Base-by-base conservation (phyloP, 2,888 invertebrate genomes). In the Caenorhabditis wallacei region DNA sequence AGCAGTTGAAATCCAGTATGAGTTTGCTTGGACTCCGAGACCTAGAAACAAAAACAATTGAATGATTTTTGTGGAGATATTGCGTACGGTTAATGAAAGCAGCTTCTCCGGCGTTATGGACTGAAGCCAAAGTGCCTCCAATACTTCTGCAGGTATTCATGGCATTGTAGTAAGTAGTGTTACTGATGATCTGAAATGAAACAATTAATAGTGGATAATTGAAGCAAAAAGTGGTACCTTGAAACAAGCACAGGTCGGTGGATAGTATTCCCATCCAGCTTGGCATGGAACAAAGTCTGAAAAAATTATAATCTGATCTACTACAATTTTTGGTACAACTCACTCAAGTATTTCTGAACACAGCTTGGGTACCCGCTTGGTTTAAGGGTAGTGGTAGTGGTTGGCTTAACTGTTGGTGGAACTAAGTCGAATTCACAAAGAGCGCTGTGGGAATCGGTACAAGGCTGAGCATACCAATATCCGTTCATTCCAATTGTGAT, bases 341-440 rank as follows among this genome's bases (percentile, higher is more conserved):
- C 16, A 83, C 83, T 79, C 75, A 83, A 75, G 59, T 83, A 83
- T n/a, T 83, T 83, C 13, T 75, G 74, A 20, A 83, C 79, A n/a
- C 83, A 83, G n/a, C 54, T 51, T 16, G 83, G 83, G 16, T 37
- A 83, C 18, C 75, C 70, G 22, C 43, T 59, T 13, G 72, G 56
- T 13, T 22, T 53, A 18, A 24, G 20, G 2, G 53, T 57, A 8
- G 69, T 26, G 5, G 61, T 43, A 0, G 24, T 20, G 0, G 66
- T 78, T 37, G 72, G 66, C n/a, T 51, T 68, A 1, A 24, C 0
- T 2, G 76, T 68, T 16, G 72, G 46, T 20, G 75, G 69, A 16
- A 40, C 40, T 22, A 69, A 51, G 48, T 78, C 82, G 18, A 79
- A 64, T 22, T 83, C 74, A 57, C 83, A 83, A 16, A 83, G 69